Conservation (phyloP, 2,888 invertebrate species). For the Ariolimax columbianus region DNA sequence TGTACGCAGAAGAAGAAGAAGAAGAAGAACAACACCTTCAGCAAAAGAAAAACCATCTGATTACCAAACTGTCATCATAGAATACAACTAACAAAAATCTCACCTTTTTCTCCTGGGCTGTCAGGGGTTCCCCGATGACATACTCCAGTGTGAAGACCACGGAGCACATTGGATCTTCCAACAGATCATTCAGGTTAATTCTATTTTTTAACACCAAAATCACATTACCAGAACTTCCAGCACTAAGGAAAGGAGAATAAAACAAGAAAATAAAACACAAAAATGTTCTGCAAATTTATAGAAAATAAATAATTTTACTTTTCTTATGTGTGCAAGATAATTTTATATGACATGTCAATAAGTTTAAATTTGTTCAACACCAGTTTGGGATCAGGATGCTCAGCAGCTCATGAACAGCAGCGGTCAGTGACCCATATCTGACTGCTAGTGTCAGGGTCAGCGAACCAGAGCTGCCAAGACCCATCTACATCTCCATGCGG, state of each 20-base stretch:
- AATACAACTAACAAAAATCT: not conserved
- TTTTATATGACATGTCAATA: too few species aligned
- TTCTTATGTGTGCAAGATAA: too few species aligned
- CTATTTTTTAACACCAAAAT: conserved; percentile 71
- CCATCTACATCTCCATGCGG: too few species aligned
- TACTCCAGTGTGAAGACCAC: conserved; percentile 77
- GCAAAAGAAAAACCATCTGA: not conserved
- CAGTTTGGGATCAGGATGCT: too few species aligned
- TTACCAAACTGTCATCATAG: not conserved
- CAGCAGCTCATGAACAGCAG: too few species aligned
- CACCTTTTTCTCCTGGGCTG: conserved; percentile 73
- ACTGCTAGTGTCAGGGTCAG: too few species aligned
- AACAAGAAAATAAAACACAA: too few species aligned
- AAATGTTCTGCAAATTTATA: not conserved
- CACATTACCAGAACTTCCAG: conserved; percentile 41
- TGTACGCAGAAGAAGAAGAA: too few species aligned
- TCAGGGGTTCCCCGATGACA: conserved; percentile 75
- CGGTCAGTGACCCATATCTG: too few species aligned
- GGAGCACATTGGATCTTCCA: conserved; percentile 75
- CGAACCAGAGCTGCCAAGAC: too few species aligned
- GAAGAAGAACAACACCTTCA: not conserved
- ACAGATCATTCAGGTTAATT: conserved; percentile 72
- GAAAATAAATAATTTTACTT: too few species aligned
- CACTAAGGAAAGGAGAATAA: conserved; percentile 20
- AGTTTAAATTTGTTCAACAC: too few species aligned